Evolutionary conservation across 2,888 invertebrate species (phyloP).

Genomic region (Baronia brevicornis): DNA sequence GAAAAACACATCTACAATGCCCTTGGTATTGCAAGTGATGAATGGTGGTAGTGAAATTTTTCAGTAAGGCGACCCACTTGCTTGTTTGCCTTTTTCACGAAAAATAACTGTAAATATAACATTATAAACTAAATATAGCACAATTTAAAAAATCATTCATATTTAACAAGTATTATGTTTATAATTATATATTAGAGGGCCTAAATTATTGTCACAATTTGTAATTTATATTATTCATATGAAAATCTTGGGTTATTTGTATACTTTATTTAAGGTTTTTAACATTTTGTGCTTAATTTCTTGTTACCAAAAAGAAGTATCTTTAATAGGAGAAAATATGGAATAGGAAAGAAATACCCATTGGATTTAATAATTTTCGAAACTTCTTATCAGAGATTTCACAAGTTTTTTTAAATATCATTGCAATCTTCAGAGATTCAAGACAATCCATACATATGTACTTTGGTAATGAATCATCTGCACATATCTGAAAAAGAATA

Average conservation of each 20-base stretch:
- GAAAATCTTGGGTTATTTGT: too few relatives aligned
- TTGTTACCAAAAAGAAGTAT: too few relatives aligned
- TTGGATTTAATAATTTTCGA: conserved; percentile 54
- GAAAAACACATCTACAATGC: too few relatives aligned
- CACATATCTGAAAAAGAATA: conserved; percentile 42
- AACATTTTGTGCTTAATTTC: too few relatives aligned
- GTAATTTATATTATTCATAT: too few relatives aligned
- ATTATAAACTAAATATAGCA: conserved; percentile 7
- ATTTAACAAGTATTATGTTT: conserved; percentile 1
- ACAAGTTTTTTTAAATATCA: conserved; percentile 56
- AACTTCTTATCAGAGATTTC: conserved; percentile 57
- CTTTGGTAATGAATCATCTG: conserved; percentile 60
- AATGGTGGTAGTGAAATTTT: too few relatives aligned
- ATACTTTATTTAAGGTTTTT: too few relatives aligned
- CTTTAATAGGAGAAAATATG: conserved; percentile 5
- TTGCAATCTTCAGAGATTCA: conserved; percentile 45
- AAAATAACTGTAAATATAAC: conserved; percentile 3
- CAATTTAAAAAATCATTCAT: background rate
- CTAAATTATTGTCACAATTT: too few relatives aligned
- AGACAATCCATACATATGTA: conserved; percentile 60
- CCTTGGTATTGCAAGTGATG: too few relatives aligned
- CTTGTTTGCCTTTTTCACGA: too few relatives aligned
- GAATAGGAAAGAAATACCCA: conserved; percentile 49
- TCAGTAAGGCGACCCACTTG: too few relatives aligned
- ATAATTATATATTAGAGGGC: too few relatives aligned